phyloP scores from a whole-genome alignment of 2,888 invertebrate species.

The Anorthoa munda region DNA sequence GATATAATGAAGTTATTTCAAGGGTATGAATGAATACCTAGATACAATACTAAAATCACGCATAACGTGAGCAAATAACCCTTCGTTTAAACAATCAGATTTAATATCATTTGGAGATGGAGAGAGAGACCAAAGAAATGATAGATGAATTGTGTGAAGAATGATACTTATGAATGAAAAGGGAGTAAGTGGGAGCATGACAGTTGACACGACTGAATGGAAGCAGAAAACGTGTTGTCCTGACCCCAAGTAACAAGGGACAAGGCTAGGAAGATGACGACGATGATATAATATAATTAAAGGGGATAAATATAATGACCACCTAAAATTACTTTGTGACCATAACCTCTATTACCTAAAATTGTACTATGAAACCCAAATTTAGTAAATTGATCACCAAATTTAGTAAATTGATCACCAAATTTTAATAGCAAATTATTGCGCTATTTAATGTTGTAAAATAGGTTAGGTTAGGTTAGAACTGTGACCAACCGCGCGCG shows the following conservation, averaged over 20 bases:
- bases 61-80: neutral
- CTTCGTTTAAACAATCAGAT: neutral
- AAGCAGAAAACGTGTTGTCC: neutral
- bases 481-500: no score
- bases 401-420: no score
- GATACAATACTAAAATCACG: neutral
- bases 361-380: no score
- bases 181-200: neutral
- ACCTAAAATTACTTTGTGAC: no score
- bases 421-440: no score
- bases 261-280: neutral
- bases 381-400: no score
- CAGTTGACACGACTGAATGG: neutral
- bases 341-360: no score
- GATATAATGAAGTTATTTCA: conserved; percentile 20
- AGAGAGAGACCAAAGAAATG: neutral
- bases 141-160: neutral
- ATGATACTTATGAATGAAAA: no score
- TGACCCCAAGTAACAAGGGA: neutral
- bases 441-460: no score
- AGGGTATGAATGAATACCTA: neutral
- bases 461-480: no score
- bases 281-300: no score
- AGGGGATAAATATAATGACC: no score
- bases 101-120: neutral